Percentiles rank a stretch among this genome's conserved stretches.
Evolutionary conservation across 2,888 invertebrate genomes (phyloP).

Genomic region (Spisula solida): DNA sequence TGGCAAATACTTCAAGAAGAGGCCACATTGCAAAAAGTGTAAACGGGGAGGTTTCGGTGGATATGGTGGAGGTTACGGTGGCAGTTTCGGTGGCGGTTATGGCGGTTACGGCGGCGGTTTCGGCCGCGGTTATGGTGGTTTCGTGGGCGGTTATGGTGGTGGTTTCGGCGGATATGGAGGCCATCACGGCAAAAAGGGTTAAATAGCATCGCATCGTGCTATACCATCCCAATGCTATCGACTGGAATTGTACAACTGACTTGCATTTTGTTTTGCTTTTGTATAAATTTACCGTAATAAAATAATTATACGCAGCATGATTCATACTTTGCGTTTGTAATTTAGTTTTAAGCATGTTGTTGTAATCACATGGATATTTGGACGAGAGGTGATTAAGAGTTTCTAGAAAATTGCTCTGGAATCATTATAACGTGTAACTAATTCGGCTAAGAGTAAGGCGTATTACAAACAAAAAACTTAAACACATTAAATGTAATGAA

Average conservation of each 20-base stretch:
- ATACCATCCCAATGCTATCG: background rate
- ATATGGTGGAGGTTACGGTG: background rate
- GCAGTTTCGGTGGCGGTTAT: background rate
- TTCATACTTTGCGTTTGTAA: too few relatives aligned
- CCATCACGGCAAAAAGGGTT: background rate
- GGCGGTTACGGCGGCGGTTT: background rate
- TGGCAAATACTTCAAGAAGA: too few relatives aligned
- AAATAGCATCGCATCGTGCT: background rate
- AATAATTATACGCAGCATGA: background rate
- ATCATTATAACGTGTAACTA: too few relatives aligned
- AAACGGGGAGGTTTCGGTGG: background rate
- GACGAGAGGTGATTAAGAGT: too few relatives aligned
- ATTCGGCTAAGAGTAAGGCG: too few relatives aligned
- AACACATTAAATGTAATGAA: too few relatives aligned
- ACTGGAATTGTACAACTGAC: background rate
- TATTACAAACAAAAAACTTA: too few relatives aligned
- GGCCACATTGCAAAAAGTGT: background rate
- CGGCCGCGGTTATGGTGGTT: background rate
- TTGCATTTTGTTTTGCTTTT: background rate
- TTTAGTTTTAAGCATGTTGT: too few relatives aligned
- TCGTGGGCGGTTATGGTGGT: background rate
- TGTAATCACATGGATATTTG: too few relatives aligned
- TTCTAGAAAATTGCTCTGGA: too few relatives aligned
- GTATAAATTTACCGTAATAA: background rate
- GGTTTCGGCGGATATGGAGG: background rate